These are phyloP conservation scores for Leptura quadrifasciata DNA, from an alignment of 2,888 invertebrate genomes.

Conservation along the genomic window DNA sequence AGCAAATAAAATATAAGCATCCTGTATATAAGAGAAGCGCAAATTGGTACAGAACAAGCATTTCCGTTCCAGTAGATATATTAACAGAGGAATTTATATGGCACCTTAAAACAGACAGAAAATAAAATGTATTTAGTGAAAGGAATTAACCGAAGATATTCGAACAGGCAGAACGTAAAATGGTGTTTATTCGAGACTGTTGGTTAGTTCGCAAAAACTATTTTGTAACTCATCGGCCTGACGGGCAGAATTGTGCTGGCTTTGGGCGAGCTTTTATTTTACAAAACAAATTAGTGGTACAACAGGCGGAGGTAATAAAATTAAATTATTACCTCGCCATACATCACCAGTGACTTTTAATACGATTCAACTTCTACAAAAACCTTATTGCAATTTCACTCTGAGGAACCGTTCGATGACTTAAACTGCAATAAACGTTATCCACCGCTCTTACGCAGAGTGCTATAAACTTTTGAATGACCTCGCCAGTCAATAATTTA, in stretches of 20 bases:
- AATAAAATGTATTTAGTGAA: slow-evolving; percentile 11
- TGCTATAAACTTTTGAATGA: slow-evolving; percentile 42
- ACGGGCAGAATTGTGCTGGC: slow-evolving; percentile 46
- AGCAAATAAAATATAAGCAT: too few species aligned
- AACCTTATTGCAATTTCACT: slow-evolving; percentile 65
- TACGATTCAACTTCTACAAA: slow-evolving; percentile 63
- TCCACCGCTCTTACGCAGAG: slow-evolving; percentile 66
- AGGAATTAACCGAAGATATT: slow-evolving; percentile 12
- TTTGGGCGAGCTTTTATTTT: slow-evolving; percentile 58
- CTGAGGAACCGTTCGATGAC: slow-evolving; percentile 62
- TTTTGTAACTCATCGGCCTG: slow-evolving; percentile 37
- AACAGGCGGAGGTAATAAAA: slow-evolving; percentile 62
- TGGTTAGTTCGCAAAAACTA: slow-evolving; percentile 36
- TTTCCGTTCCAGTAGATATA: background rate
- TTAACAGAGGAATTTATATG: background rate
- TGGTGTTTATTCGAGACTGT: background rate
- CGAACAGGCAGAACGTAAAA: background rate
- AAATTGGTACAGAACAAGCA: background rate
- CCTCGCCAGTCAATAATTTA: slow-evolving; percentile 47
- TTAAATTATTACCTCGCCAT: slow-evolving; percentile 65
- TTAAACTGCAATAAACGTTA: slow-evolving; percentile 64
- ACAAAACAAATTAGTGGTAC: slow-evolving; percentile 61
- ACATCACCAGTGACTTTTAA: slow-evolving; percentile 67
- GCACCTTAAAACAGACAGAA: background rate
- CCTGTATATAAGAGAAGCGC: background rate